These are phyloP conservation scores for Syngnathus typhle DNA, from an alignment of 2,113 vertebrate species.

Conservation along the genomic window DNA sequence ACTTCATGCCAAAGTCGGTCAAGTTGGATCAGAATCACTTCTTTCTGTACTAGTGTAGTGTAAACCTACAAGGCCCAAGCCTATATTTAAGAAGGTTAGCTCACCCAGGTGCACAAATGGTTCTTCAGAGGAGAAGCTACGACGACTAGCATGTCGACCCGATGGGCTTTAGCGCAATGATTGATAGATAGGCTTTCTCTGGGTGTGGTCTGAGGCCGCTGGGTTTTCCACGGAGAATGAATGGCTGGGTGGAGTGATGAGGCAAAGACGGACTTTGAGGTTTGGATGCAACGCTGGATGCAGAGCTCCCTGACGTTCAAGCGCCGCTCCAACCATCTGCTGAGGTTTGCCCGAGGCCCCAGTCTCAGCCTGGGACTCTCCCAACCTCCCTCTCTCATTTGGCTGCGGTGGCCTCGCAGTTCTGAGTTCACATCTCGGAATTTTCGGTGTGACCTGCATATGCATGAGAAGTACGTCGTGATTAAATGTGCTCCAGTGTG, in stretches of 20 bases:
- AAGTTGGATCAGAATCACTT: conserved; percentile 10
- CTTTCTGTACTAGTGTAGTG: neutral
- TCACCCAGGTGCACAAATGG: neutral
- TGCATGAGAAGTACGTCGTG: no score
- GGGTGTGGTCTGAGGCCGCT: conserved; percentile 58
- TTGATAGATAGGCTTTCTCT: conserved; percentile 12
- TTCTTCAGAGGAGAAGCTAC: conserved; percentile 1
- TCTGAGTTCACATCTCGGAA: neutral
- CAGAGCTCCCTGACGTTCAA: conserved; percentile 63
- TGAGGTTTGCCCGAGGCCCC: conserved; percentile 54
- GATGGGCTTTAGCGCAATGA: conserved; percentile 27
- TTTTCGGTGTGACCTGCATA: no score
- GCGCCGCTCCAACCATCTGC: conserved; percentile 54
- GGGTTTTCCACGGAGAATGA: conserved; percentile 47
- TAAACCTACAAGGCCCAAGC: conserved; percentile 9
- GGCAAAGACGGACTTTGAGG: conserved; percentile 59
- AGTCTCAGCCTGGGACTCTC: conserved; percentile 52
- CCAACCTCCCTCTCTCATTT: conserved; percentile 16
- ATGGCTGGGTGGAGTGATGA: conserved; percentile 39
- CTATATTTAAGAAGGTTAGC: conserved; percentile 6
- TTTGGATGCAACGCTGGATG: conserved; percentile 51
- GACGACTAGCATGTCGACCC: conserved; percentile 17
- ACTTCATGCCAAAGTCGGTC: neutral
- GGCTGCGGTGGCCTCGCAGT: neutral
- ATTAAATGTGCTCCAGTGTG: no score